Percentiles rank a stretch among this genome's conserved stretches.
phyloP scores from a whole-genome alignment of 2,888 invertebrate species.

The Nasonia oneida region DNA sequence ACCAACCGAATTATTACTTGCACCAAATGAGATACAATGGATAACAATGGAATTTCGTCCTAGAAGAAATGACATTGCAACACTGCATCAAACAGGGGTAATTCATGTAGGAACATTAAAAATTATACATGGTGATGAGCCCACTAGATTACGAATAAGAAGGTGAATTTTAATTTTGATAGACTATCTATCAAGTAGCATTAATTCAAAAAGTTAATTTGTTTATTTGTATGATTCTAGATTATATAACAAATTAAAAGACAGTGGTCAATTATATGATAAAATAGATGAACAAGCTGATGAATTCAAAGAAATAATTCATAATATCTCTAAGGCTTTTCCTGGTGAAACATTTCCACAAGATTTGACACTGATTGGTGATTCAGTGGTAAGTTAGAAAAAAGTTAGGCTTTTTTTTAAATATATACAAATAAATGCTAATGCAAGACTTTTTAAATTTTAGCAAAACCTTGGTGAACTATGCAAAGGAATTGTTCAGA shows the following conservation, averaged over 20 bases:
- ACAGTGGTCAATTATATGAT: constrained; percentile 70
- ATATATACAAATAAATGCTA: background rate
- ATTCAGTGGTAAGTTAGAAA: constrained; percentile 71
- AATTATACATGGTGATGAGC: constrained; percentile 81
- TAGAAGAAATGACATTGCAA: constrained; percentile 79
- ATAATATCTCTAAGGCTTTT: constrained; percentile 74
- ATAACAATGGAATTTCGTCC: constrained; percentile 79
- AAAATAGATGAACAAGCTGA: constrained; percentile 68
- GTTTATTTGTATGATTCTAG: constrained; percentile 62
- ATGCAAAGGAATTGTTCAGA: constrained; percentile 74
- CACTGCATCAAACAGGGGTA: constrained; percentile 73
- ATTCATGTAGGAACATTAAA: constrained; percentile 79
- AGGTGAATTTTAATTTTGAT: constrained; percentile 66
- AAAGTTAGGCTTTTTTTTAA: constrained; percentile 5
- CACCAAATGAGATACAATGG: constrained; percentile 76
- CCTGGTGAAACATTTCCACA: constrained; percentile 72
- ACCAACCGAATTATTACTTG: constrained; percentile 79
- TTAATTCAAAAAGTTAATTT: background rate
- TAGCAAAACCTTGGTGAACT: constrained; percentile 75
- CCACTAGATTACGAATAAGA: constrained; percentile 78
- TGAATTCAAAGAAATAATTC: constrained; percentile 72
- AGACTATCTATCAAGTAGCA: background rate
- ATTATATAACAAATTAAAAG: constrained; percentile 74
- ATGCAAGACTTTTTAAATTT: constrained; percentile 39
- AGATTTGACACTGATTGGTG: constrained; percentile 72